These are phyloP conservation scores for Mormyrops attenuatus DNA, from an alignment of 2,797 vertebrate genomes.

Conservation along the genomic window DNA sequence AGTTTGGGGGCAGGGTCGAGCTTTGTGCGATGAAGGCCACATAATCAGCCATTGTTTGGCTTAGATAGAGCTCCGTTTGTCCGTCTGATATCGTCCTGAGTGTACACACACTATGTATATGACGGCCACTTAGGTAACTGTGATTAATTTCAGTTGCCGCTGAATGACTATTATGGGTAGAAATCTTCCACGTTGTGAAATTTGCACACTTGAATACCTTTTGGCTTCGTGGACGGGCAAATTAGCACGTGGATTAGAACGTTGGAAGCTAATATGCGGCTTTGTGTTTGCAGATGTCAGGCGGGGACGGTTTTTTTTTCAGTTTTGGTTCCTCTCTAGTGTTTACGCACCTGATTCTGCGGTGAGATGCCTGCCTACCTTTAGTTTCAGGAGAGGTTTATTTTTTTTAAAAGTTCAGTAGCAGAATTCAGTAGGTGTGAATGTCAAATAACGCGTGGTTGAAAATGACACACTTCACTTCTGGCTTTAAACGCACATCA, in stretches of 20 bases:
- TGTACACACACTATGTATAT: conserved; percentile 63
- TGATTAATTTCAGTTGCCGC: conserved; percentile 67
- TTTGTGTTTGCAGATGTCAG: conserved; percentile 23
- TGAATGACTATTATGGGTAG: conserved; percentile 22
- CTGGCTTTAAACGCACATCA: neutral
- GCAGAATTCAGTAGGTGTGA: conserved; percentile 1
- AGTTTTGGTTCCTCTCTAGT: neutral
- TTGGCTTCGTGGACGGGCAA: conserved; percentile 8
- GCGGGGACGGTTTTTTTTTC: neutral
- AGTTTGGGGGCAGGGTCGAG: conserved; percentile 65
- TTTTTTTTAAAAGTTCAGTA: neutral
- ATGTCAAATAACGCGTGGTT: neutral
- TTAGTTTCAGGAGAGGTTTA: neutral
- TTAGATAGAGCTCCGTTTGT: conserved; percentile 76
- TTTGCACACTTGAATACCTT: conserved; percentile 10
- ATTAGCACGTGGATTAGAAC: conserved; percentile 24
- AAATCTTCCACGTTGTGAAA: conserved; percentile 29
- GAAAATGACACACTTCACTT: neutral
- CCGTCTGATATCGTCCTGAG: conserved; percentile 64
- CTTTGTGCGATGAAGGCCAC: conserved; percentile 75
- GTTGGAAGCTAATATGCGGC: conserved; percentile 24
- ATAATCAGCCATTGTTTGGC: conserved; percentile 93
- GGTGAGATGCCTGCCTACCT: neutral
- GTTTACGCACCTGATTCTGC: neutral
- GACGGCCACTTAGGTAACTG: conserved; percentile 62